A percentile compares a stretch with the other conserved stretches of the same genome.
Conservation (phyloP, 2,888 invertebrate species). For the Cephus runcator region DNA sequence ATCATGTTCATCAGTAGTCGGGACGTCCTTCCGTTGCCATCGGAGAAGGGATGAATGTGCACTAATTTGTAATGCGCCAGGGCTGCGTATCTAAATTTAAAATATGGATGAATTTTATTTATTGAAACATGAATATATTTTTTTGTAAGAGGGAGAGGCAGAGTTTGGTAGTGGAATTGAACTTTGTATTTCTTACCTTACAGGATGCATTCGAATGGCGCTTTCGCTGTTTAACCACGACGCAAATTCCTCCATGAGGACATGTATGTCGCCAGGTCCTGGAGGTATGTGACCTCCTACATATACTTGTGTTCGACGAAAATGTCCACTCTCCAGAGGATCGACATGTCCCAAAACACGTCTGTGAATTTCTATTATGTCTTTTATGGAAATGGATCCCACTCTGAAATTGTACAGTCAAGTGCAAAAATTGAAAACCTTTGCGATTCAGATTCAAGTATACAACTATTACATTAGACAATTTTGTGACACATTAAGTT, state of each 20-base stretch:
- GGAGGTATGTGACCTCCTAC: constrained; percentile 97
- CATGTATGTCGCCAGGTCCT: constrained; percentile 81
- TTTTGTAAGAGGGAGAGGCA: background rate
- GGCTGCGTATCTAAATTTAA: constrained; percentile 82
- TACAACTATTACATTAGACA: background rate
- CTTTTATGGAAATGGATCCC: constrained; percentile 81
- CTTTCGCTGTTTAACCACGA: constrained; percentile 93
- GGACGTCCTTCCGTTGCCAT: constrained; percentile 97
- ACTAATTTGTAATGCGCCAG: constrained; percentile 97
- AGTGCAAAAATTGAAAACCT: background rate
- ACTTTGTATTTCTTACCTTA: constrained; percentile 69
- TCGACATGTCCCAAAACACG: constrained; percentile 95
- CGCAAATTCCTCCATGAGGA: constrained; percentile 88
- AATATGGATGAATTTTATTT: constrained; percentile 11
- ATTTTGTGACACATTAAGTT: too few relatives aligned
- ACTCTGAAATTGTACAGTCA: constrained; percentile 66
- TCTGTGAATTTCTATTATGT: constrained; percentile 92
- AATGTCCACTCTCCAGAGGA: constrained; percentile 89
- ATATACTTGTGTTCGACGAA: constrained; percentile 91
- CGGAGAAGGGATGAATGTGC: constrained; percentile 95
- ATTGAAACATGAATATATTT: background rate
- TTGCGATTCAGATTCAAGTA: background rate
- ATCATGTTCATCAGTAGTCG: constrained; percentile 95
- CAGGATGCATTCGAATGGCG: constrained; percentile 87
- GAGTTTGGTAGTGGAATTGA: background rate